Evolutionary conservation across 1,140 invertebrate species (phyloP).

Genomic region (Bombyx mandarina): DNA sequence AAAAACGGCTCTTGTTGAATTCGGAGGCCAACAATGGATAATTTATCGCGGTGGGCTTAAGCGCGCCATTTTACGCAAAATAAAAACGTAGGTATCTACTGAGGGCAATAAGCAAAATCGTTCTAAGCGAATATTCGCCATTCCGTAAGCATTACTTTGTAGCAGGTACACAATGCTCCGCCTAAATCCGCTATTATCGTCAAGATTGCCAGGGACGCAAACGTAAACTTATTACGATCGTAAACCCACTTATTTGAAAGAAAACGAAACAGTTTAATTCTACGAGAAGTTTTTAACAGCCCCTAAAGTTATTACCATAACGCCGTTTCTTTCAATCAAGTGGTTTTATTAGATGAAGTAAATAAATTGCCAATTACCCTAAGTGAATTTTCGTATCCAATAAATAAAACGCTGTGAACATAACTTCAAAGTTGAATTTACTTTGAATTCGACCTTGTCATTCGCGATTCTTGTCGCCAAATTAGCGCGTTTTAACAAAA

Average conservation of each 20-base stretch:
- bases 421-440: slow-evolving; percentile 2
- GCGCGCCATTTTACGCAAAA: slow-evolving; percentile 40
- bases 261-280: background rate
- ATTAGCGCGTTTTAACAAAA: slow-evolving; percentile 30
- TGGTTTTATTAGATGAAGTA: background rate
- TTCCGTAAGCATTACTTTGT: slow-evolving; percentile 8
- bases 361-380: background rate
- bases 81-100: slow-evolving; percentile 29
- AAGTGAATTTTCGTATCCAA: background rate
- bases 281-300: background rate
- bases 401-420: background rate
- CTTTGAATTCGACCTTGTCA: slow-evolving; percentile 15
- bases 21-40: slow-evolving; percentile 60
- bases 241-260: slow-evolving; percentile 4
- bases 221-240: slow-evolving; percentile 8
- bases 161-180: slow-evolving; percentile 1
- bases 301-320: background rate
- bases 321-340: background rate
- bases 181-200: slow-evolving; percentile 11
- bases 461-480: slow-evolving; percentile 26
- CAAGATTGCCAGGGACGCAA: background rate
- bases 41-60: slow-evolving; percentile 59
- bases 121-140: slow-evolving; percentile 8
- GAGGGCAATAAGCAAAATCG: slow-evolving; percentile 15
- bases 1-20: slow-evolving; percentile 65